Evolutionary conservation across 2,888 invertebrate genomes (phyloP), one percentile per base, ranked within the genome.

Genomic region (Zaprionus obscuricornis): DNA sequence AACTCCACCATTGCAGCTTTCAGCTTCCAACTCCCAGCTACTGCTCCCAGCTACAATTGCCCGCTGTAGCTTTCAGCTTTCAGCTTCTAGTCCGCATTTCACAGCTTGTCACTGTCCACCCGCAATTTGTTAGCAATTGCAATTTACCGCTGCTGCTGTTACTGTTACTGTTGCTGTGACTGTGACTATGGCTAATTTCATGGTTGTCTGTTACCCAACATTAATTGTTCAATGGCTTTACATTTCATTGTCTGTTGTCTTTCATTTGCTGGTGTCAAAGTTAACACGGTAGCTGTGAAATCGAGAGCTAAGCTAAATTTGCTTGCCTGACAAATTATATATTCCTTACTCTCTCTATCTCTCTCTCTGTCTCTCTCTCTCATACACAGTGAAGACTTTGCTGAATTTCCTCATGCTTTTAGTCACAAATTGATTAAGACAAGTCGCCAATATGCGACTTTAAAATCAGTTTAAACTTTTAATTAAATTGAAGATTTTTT

Each of bases 271-370:
- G 75, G 78, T 78, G 78, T 83, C 78, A 78, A 83, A 78, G 83
- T 79, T 83, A 78, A 76, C 78, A 78, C 78, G 83, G 78, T 78
- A 78, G 78, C 78, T 78, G 78, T 83, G 83, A 78, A 83, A 76
- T 68, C 62, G 74, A 45, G 50, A 59, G 74, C 83, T 78, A 76
- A 79, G 79, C n/a, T 76, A 83, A 78, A 78, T 77, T 74, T 77
- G 74, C 63, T 55, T 31, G 55, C 47, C 55, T 43, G 43, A 40
- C 63, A 79, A 76, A 78, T 79, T 59, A 65, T 54, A 71, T 50
- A 54, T 52, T 68, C 46, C 29, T 42, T 58, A 51, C 58, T n/a
- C n/a, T n/a, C n/a, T n/a, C n/a, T n/a, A 66, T 45, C 33, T 56
- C 42, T 6, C 5, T 24, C 13, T 10, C 24, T 8, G 26, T 40